Conservation (phyloP, 2,888 invertebrate genomes). For the Hartigia nigra region DNA sequence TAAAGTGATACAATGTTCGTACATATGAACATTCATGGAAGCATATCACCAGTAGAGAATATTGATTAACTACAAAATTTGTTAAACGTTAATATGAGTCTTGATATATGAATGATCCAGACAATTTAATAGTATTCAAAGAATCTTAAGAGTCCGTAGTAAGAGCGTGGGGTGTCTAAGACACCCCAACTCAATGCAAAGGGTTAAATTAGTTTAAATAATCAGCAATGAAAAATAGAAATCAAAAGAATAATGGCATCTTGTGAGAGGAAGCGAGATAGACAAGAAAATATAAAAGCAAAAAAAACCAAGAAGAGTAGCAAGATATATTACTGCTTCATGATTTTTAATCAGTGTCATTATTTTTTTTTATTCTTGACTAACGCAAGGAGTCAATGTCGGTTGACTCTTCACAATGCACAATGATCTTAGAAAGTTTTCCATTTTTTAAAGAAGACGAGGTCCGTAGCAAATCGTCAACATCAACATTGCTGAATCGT, state of each 20-base stretch:
- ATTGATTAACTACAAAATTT: background rate
- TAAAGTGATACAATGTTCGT: background rate
- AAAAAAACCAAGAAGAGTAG: background rate
- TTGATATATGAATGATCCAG: background rate
- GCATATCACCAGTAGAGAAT: background rate
- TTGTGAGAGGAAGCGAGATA: background rate
- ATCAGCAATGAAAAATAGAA: background rate
- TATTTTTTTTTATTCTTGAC: background rate
- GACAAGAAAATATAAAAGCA: background rate
- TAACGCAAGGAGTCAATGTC: background rate
- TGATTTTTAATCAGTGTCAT: background rate
- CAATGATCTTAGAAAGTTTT: slow-evolving; percentile 37
- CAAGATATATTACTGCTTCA: background rate
- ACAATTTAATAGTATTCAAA: background rate
- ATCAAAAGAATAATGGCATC: background rate
- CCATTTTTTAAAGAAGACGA: slow-evolving; percentile 21
- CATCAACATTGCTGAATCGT: slow-evolving; percentile 7
- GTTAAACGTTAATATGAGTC: background rate
- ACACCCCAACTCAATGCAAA: no score
- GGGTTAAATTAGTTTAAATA: background rate
- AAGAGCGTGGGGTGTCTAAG: no score
- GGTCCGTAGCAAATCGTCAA: background rate
- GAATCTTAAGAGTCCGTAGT: background rate
- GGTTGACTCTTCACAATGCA: no score
- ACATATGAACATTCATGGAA: background rate